phyloP scores from a whole-genome alignment of 2,888 invertebrate genomes.

The Parnassius mnemosyne region DNA sequence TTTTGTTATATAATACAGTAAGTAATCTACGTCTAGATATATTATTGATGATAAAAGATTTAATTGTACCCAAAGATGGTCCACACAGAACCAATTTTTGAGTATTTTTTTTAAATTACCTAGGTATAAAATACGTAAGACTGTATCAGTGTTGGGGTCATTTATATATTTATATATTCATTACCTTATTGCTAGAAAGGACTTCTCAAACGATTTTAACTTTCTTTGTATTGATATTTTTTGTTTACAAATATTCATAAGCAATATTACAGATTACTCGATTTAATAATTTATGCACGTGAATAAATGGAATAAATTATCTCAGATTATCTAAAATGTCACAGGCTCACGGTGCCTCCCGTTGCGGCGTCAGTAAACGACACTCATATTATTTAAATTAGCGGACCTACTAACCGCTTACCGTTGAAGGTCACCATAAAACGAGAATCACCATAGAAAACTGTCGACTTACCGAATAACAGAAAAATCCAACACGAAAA shows the following conservation, averaged over 20 bases:
- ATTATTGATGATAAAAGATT: no score
- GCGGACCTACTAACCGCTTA: constrained; percentile 24
- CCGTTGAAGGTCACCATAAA: constrained; percentile 51
- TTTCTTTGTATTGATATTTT: neutral
- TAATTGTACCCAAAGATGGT: no score
- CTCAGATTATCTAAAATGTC: constrained; percentile 22
- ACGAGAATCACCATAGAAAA: constrained; percentile 59
- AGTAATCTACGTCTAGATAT: no score
- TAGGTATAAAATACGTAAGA: no score
- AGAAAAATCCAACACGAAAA: constrained; percentile 57
- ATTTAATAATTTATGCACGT: neutral
- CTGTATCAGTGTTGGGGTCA: no score
- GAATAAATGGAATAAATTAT: neutral
- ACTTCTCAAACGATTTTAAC: neutral
- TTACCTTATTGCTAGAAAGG: no score
- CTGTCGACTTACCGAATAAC: constrained; percentile 51
- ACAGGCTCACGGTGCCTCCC: constrained; percentile 15
- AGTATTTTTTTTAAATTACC: no score
- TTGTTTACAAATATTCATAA: neutral
- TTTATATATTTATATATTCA: no score
- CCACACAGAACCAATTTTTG: no score
- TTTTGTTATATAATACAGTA: no score
- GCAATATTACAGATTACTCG: neutral
- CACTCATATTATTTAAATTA: constrained; percentile 17
- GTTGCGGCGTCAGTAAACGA: constrained; percentile 6